phyloP scores from a whole-genome alignment of 2,888 invertebrate species.

The Lomographa bimaculata region DNA sequence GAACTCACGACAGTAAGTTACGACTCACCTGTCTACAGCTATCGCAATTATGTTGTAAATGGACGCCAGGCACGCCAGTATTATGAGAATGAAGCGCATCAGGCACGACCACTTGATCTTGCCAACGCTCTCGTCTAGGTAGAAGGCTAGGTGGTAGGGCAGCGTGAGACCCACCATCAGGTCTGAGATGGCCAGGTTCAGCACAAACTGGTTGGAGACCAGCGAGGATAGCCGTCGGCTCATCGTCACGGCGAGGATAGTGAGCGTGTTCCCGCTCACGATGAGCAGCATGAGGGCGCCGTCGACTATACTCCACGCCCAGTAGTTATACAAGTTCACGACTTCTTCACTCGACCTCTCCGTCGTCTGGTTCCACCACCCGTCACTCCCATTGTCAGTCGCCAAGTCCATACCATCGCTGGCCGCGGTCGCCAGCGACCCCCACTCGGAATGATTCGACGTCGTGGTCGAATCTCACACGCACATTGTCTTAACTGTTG shows the following conservation, averaged over 20 bases:
- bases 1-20: slow-evolving; percentile 25
- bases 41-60: slow-evolving; percentile 91
- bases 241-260: slow-evolving; percentile 88
- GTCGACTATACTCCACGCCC: slow-evolving; percentile 87
- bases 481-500: slow-evolving; percentile 63
- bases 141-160: slow-evolving; percentile 91
- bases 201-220: slow-evolving; percentile 90
- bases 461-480: slow-evolving; percentile 69
- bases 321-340: slow-evolving; percentile 68
- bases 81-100: slow-evolving; percentile 88
- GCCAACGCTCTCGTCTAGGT: slow-evolving; percentile 85
- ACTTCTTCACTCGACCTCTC: slow-evolving; percentile 49
- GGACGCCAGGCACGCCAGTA: slow-evolving; percentile 90
- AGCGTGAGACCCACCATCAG: slow-evolving; percentile 89
- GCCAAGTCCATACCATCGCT: slow-evolving; percentile 81
- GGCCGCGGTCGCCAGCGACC: slow-evolving; percentile 74
- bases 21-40: slow-evolving; percentile 86
- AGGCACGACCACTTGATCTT: slow-evolving; percentile 86
- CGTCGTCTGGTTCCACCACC: slow-evolving; percentile 66
- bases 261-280: slow-evolving; percentile 89
- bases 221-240: slow-evolving; percentile 87
- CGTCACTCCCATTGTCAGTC: slow-evolving; percentile 67
- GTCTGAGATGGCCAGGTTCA: slow-evolving; percentile 91
- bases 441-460: slow-evolving; percentile 70
- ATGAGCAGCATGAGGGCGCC: slow-evolving; percentile 86